Evolutionary conservation across 2,888 invertebrate genomes (phyloP), one percentile per base, ranked within the genome.

Genomic region (Drosophila anceps): DNA sequence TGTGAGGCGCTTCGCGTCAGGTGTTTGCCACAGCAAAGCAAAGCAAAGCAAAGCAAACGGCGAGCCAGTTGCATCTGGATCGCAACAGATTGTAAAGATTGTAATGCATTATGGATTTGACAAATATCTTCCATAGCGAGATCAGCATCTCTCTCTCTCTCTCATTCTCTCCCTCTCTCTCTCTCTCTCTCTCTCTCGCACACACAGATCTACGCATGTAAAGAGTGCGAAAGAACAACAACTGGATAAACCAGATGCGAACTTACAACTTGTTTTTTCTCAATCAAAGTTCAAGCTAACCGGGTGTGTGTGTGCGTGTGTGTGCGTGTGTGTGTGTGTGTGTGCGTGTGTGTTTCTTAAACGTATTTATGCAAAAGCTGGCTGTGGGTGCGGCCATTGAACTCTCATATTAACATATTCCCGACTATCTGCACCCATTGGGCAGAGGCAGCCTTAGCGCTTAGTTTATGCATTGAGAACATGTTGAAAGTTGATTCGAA

Each of bases 241-340:
- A 88, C 87, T 86, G 81, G 87, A 86, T 73, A 76, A 75, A 69
- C 84, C 73, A 75, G 89, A 74, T 79, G 74, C 59, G 71, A 75
- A 43, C 48, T 53, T 48, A 54, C 69, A 76, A 69, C 81, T 78
- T 66, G 84, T 80, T 88, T 39, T n/a, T 24, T 39, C 60, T 29
- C 54, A 39, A 39, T 43, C 18, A 31, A 7, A 50, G 18, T 13
- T 31, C 12, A 15, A 12, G 29, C 27, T 29, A 29, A 9, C 1
- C 12, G 6, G 1, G 33, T 12, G 33, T 33, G 33, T 33, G 33
- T 33, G 12, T 7, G 29, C 7, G 29, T 33, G 33, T 33, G 7
- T 10, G 24, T 24, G 24, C 4, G 24, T 24, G 24, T 24, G 24
- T 24, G 37, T n/a, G 6, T 43, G 41, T 43, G 20, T 41, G 18